Evolutionary conservation across 2,113 vertebrate genomes (phyloP), one percentile per base, ranked within the genome.

Genomic region (Sapayoa aenigma): DNA sequence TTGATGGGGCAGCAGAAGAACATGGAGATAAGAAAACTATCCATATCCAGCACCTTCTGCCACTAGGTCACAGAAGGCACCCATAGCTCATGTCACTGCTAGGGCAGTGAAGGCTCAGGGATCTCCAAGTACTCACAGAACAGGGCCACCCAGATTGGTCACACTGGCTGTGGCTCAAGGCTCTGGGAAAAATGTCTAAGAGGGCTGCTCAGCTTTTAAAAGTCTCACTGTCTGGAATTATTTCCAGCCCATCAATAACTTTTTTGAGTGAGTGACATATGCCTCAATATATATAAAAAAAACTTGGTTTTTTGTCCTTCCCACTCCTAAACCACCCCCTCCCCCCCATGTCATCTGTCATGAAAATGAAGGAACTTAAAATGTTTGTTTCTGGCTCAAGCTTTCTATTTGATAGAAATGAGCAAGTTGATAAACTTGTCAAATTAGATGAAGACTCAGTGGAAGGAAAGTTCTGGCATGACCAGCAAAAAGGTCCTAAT

Each of bases 111-210:
- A 17, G 17, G 23, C 20, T 68, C 35, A 30, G 31, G 13, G 19
- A 5, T 68, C 11, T 27, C 33, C 0, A 0, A 2, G 5, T 55
- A 5, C 4, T 55, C 11, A 23, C 41, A 60, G 47, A 44, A 62
- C 24, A 68, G 6, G 22, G 23, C 31, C 27, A 67, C 8, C 6
- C 47, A 50, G 28, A 42, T 10, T 8, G 55, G 46, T 41, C n/a
- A 52, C 11, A 35, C 31, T 71, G n/a, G 9, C 69, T 8, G 1
- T 60, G 33, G 14, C 65, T 55, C 13, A 37, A n/a, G 20, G 17
- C 23, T 21, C 14, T 42, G 46, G 16, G 24, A 72, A 65, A 39
- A 28, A 12, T 74, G 73, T 55, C 31, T 30, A n/a, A 74, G 47
- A 44, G 5, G 24, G 4, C 18, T 60, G 20, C 49, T 82, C 31